Conservation (phyloP, 2,113 vertebrate genomes). For the Alectura lathami region DNA sequence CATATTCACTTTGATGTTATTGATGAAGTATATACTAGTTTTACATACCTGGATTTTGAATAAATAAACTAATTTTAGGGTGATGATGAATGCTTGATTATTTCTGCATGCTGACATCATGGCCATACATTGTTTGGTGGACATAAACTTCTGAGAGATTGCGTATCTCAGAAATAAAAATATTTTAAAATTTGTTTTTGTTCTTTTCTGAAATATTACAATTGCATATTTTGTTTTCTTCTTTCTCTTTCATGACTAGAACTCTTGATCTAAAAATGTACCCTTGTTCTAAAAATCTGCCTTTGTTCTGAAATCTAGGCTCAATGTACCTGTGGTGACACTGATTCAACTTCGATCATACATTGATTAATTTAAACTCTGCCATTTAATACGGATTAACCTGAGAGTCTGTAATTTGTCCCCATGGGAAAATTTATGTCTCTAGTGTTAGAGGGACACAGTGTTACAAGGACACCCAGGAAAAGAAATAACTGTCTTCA, state of each 20-base stretch:
- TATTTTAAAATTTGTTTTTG: neutral
- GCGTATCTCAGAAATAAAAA: neutral
- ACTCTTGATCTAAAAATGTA: neutral
- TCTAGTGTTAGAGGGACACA: neutral
- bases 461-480: neutral
- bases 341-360: neutral
- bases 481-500: neutral
- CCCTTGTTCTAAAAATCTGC: neutral
- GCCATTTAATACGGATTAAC: neutral
- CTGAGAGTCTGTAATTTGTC: neutral
- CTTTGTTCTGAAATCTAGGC: neutral
- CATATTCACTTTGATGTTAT: neutral
- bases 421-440: accelerated
- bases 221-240: neutral
- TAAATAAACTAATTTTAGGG: neutral
- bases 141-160: neutral
- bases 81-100: neutral
- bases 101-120: neutral
- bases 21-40: neutral
- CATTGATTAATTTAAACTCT: neutral
- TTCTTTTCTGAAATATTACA: neutral
- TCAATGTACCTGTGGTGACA: neutral
- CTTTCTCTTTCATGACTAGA: neutral
- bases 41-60: neutral
- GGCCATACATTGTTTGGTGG: neutral